A percentile compares a stretch with the other conserved stretches of the same genome.
phyloP scores from a whole-genome alignment of 2,113 vertebrate species.

The Alligator sinensis region DNA sequence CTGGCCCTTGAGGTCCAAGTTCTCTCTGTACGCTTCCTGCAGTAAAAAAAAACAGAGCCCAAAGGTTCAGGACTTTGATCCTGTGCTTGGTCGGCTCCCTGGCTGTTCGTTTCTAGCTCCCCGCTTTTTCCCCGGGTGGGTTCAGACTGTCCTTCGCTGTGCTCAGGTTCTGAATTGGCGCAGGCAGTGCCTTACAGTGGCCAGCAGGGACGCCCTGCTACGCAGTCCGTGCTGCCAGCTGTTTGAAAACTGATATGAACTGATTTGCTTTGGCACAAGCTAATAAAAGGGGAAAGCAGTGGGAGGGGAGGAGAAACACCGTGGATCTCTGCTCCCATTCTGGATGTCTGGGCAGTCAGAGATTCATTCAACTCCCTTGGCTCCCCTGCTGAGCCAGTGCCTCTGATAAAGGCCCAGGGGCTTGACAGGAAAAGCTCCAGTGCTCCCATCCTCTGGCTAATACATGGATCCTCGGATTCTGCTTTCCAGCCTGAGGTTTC shows the following conservation, averaged over 20 bases:
- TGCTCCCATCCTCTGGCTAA: not conserved
- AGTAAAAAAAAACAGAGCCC: not conserved
- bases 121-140: not conserved
- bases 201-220: not conserved
- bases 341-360: not conserved
- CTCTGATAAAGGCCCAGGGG: not conserved
- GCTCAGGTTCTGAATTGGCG: not conserved
- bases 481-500: not conserved
- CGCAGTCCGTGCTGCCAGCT: not conserved
- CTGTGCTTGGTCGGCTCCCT: not conserved
- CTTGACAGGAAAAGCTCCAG: not conserved
- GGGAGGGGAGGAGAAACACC: not conserved
- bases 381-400: not conserved
- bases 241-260: not conserved
- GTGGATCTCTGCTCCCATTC: not conserved
- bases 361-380: not conserved
- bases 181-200: not conserved
- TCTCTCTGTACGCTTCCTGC: not conserved
- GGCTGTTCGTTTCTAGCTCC: not conserved
- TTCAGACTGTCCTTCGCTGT: not conserved
- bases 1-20: not conserved
- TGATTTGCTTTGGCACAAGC: not conserved
- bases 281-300: not conserved
- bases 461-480: not conserved
- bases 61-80: not conserved